Conservation (phyloP, 2,797 vertebrate species). For the Crocidura indochinensis region DNA sequence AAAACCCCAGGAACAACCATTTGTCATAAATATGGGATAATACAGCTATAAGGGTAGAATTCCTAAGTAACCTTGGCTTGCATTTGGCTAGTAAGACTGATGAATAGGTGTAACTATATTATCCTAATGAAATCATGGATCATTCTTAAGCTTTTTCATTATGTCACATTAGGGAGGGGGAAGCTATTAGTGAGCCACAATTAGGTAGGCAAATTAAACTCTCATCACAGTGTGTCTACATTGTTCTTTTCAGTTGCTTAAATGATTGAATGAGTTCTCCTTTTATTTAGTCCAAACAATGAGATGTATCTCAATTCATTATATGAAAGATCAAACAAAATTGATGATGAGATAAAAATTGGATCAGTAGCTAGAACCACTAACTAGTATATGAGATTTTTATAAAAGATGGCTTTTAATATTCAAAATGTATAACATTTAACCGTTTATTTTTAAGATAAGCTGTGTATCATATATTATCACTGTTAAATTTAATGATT, state of each 20-base stretch:
- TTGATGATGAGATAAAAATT: conserved; percentile 78
- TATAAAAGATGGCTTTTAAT: conserved; percentile 78
- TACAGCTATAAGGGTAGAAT: not conserved
- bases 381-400: conserved; percentile 78
- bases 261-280: conserved; percentile 68
- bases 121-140: conserved; percentile 74
- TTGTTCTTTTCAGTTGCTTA: conserved; percentile 76
- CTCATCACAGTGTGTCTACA: conserved; percentile 68
- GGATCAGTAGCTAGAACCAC: conserved; percentile 68
- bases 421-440: conserved; percentile 68
- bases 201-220: conserved; percentile 82
- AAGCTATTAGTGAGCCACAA: conserved; percentile 72
- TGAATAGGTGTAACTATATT: conserved; percentile 63
- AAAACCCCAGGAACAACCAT: not conserved
- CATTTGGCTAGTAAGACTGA: conserved; percentile 58
- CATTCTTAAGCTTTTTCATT: conserved; percentile 75
- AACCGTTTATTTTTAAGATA: conserved; percentile 74
- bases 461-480: not conserved
- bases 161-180: conserved; percentile 64
- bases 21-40: not conserved
- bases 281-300: conserved; percentile 71
- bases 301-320: conserved; percentile 68
- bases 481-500: conserved; percentile 48
- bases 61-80: conserved; percentile 7
- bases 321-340: conserved; percentile 78